Percentiles rank a stretch among this genome's conserved stretches.
These are phyloP conservation scores for Setophaga petechia DNA, from an alignment of 2,113 vertebrate species.

Conservation along the genomic window DNA sequence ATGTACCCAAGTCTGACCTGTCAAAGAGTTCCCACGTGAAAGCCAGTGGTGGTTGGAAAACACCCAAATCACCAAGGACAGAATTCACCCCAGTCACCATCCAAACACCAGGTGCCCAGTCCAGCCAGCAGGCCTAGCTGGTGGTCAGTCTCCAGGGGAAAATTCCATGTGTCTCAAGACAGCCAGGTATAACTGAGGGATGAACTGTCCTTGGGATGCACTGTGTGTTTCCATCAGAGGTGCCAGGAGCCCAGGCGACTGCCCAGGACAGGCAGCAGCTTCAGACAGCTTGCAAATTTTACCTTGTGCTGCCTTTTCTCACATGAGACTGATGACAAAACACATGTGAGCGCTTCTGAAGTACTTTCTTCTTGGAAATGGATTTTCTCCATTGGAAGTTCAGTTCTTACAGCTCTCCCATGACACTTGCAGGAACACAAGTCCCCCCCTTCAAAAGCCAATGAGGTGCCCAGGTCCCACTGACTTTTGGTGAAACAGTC, in stretches of 20 bases:
- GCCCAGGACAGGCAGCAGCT: neutral
- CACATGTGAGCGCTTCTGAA: neutral
- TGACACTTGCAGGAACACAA: neutral
- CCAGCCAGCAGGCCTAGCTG: neutral
- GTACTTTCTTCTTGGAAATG: accelerated
- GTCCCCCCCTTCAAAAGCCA: neutral
- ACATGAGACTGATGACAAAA: neutral
- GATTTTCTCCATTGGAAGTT: neutral
- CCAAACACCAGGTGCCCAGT: neutral
- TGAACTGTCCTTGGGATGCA: neutral
- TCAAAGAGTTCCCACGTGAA: neutral
- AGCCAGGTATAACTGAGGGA: neutral
- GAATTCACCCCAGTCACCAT: neutral
- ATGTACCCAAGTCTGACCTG: neutral
- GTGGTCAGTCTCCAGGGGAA: neutral
- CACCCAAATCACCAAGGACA: neutral
- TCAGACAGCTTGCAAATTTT: neutral
- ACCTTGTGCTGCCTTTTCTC: neutral
- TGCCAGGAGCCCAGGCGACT: neutral
- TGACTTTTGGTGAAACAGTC: neutral
- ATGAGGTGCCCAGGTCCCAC: neutral
- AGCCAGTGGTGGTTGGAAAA: neutral
- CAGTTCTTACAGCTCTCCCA: neutral
- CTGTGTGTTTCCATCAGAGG: accelerated
- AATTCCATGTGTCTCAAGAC: neutral